phyloP scores from a whole-genome alignment of 2,113 vertebrate species.

The Myotis brandtii region DNA sequence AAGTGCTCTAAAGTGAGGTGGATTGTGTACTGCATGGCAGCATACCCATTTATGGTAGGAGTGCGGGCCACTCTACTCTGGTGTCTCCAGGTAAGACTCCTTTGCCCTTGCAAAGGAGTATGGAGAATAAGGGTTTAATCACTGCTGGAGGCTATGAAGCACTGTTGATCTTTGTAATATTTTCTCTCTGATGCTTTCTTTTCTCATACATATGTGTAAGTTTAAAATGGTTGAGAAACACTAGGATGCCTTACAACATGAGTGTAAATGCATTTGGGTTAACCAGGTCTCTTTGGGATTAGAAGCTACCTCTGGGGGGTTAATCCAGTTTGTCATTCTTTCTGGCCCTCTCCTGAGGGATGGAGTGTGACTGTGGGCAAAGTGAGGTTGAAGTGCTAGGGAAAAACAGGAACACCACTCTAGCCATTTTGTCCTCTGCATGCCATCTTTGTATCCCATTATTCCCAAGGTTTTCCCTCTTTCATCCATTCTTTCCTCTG shows the following conservation, averaged over 20 bases:
- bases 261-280: not conserved
- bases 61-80: not conserved
- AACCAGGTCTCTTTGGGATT: not conserved
- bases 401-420: not conserved
- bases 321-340: not conserved
- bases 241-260: not conserved
- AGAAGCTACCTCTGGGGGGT: not conserved
- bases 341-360: not conserved
- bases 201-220: not conserved
- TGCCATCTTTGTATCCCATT: not conserved
- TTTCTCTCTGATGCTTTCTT: not conserved
- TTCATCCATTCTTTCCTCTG: not conserved
- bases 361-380: not conserved
- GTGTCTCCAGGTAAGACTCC: not conserved
- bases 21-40: not conserved
- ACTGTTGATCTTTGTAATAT: not conserved
- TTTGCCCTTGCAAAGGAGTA: not conserved
- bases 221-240: conserved; percentile 11
- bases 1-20: not conserved
- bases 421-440: not conserved
- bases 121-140: not conserved
- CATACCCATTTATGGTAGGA: not conserved
- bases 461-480: not conserved
- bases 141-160: not conserved
- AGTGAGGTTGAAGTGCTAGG: not conserved